Evolutionary conservation across 1,140 invertebrate genomes (phyloP).

Genomic region (Rhynchophorus ferrugineus): DNA sequence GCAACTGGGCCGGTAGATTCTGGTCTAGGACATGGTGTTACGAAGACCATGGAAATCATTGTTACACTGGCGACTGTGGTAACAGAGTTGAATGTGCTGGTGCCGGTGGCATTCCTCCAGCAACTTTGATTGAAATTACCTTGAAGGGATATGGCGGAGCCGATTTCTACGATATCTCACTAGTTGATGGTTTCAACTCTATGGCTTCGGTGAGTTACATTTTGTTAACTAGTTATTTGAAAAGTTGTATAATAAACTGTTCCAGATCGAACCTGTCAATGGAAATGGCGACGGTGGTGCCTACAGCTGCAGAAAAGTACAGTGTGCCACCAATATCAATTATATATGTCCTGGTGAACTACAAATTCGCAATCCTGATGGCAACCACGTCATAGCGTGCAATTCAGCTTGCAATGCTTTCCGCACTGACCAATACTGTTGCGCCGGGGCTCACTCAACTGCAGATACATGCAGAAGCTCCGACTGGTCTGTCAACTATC

Average conservation of each 20-base stretch:
- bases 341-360: conserved; percentile 37
- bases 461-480: conserved; percentile 40
- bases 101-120: conserved; percentile 42
- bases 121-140: conserved; percentile 42
- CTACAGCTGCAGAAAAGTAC: conserved; percentile 39
- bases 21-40: conserved; percentile 43
- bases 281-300: conserved; percentile 29
- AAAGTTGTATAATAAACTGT: no score
- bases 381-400: conserved; percentile 39
- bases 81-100: conserved; percentile 40
- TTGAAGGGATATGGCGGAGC: conserved; percentile 33
- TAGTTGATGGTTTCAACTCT: conserved; percentile 36
- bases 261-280: conserved; percentile 31
- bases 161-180: conserved; percentile 43
- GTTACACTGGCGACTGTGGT: conserved; percentile 42
- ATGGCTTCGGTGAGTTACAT: conserved; percentile 24
- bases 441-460: conserved; percentile 33
- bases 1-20: conserved; percentile 39
- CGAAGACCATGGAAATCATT: conserved; percentile 29
- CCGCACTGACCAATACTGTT: conserved; percentile 41
- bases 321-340: conserved; percentile 40
- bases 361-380: conserved; percentile 29
- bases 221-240: no score
- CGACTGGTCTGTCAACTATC: conserved; percentile 38
- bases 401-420: conserved; percentile 44